Percentiles rank a stretch among this genome's conserved stretches.
Conservation (phyloP, 2,797 vertebrate species). For the Sebastiscus albofasciatus region DNA sequence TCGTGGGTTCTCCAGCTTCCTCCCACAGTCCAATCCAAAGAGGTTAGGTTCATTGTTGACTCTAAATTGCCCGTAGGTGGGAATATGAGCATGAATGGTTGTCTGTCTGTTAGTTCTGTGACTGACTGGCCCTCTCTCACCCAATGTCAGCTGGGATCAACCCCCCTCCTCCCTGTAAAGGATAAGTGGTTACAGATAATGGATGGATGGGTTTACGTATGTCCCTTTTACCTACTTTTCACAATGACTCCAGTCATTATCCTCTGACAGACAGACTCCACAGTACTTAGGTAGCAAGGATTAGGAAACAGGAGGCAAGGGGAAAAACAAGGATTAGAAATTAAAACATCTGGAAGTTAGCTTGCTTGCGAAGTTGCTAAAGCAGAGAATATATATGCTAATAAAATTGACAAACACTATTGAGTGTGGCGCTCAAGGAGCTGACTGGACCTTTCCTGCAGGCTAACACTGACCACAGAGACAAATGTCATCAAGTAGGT, state of each 20-base stretch:
- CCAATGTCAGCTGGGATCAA: not conserved
- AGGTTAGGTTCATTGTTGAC: not conserved
- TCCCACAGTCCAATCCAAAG: not conserved
- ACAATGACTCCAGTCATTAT: constrained; percentile 24
- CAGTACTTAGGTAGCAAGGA: constrained; percentile 42
- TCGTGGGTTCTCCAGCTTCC: not conserved
- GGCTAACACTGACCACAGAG: not conserved
- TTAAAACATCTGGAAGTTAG: constrained; percentile 65
- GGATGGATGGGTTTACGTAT: not conserved
- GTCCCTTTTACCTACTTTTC: constrained; percentile 26
- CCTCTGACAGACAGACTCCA: constrained; percentile 16
- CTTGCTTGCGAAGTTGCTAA: constrained; percentile 22
- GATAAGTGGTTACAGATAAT: not conserved
- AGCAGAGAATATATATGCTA: constrained; percentile 9
- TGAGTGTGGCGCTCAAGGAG: not conserved
- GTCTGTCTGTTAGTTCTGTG: not conserved
- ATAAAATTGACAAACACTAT: constrained; percentile 24
- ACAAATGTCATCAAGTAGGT: not conserved
- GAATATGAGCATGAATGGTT: not conserved
- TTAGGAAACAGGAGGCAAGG: constrained; percentile 54
- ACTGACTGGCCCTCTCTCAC: not conserved
- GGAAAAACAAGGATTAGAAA: constrained; percentile 56
- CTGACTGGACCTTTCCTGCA: not conserved
- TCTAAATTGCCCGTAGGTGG: not conserved
- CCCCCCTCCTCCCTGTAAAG: not conserved